Evolutionary conservation across 1,140 invertebrate species (phyloP), one percentile per base, ranked within the genome.

Genomic region (Drosophila nannoptera): DNA sequence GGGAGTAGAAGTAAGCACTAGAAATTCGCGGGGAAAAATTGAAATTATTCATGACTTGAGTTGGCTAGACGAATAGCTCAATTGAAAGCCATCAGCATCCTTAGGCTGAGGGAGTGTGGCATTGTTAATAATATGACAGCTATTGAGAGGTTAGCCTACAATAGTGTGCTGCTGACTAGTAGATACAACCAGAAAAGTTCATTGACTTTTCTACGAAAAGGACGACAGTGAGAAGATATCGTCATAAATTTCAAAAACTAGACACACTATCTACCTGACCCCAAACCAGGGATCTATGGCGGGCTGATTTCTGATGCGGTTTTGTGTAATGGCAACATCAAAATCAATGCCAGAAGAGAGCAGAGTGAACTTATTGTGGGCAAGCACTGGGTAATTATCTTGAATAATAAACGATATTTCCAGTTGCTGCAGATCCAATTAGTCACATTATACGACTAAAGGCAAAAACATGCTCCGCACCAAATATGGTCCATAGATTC

Each of bases 91-190:
- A 22, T 22, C 22, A 22, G 22, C 3, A 22, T 22, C 1, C 22
- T 22, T 1, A 22, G 22, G 22, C 22, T 75, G 75, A 75, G 75
- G 74, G 59, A 70, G 73, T 22, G 22, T 71, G 31, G 62, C 45
- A 69, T 59, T 71, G 66, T 70, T 52, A 65, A 80, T 80, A 75
- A 80, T 78, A 70, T 78, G 76, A 80, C 76, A 75, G 64, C 61
- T 77, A 68, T 69, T 40, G 69, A 35, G 49, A 35, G 63, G 61
- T 52, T 14, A 6, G 49, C n/a, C 7, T n/a, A 16, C n/a, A 33
- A 68, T 50, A 31, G 7, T 5, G 6, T n/a, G 7, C 29, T 22
- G 50, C 42, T 12, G 11, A 35, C 45, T 32, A 49, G 52, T 46
- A 38, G 38, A 43, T 52, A 67, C 69, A 61, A 36, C 16, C 9